phyloP scores from a whole-genome alignment of 2,888 invertebrate species.

The Drepanosiphum platanoidis region DNA sequence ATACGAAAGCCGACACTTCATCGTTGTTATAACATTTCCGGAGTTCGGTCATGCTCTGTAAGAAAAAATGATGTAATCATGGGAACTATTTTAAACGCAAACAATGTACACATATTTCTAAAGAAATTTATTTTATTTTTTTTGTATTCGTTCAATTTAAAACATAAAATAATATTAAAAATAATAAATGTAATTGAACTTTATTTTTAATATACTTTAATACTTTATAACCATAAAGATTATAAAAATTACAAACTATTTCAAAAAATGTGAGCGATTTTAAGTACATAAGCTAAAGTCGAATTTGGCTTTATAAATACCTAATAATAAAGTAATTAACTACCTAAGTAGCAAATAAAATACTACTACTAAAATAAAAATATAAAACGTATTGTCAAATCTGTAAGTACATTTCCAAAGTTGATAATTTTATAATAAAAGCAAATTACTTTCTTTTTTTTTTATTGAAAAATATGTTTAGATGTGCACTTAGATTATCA shows the following conservation, averaged over 20 bases:
- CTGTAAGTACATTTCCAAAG: not conserved
- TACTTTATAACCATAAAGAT: not conserved
- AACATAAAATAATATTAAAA: not conserved
- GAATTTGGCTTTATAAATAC: not conserved
- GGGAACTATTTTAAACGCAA: conserved; percentile 34
- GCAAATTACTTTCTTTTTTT: not conserved
- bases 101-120: not conserved
- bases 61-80: conserved; percentile 25
- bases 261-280: not conserved
- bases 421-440: not conserved
- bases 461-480: not conserved
- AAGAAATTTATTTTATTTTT: not conserved
- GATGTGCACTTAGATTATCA: not conserved
- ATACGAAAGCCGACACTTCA: conserved; percentile 15
- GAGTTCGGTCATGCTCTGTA: conserved; percentile 19
- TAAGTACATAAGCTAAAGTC: not conserved
- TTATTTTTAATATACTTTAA: not conserved
- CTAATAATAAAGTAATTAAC: not conserved
- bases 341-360: not conserved
- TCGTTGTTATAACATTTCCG: conserved; percentile 43
- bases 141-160: not conserved
- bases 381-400: too few species aligned
- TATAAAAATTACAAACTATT: not conserved
- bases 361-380: not conserved
- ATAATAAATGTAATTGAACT: not conserved